Evolutionary conservation across 2,888 invertebrate genomes (phyloP).

Genomic region (Catocala sponsa): DNA sequence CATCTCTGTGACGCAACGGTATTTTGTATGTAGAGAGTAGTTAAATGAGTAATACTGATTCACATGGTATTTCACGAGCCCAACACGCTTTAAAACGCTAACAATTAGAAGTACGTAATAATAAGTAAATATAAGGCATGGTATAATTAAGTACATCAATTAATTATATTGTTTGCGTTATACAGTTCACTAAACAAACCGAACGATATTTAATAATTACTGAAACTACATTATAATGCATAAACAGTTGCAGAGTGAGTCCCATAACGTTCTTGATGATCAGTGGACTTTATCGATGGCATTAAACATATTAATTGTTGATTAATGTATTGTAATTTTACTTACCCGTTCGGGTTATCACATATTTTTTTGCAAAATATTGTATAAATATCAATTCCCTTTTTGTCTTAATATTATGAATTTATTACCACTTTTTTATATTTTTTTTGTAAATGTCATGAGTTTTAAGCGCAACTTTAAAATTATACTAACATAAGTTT

Average conservation of each 20-base stretch:
- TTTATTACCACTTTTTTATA: too few relatives aligned
- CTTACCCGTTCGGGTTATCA: too few relatives aligned
- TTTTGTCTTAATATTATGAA: too few relatives aligned
- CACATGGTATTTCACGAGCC: constrained; percentile 59
- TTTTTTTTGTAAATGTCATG: too few relatives aligned
- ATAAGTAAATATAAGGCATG: constrained; percentile 44
- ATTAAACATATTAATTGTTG: too few relatives aligned
- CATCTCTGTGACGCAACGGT: constrained; percentile 74
- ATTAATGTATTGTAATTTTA: too few relatives aligned
- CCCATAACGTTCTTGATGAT: background rate
- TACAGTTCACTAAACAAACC: too few relatives aligned
- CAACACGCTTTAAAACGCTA: constrained; percentile 65
- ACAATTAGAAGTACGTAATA: constrained; percentile 38
- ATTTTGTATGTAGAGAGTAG: constrained; percentile 62
- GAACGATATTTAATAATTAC: background rate
- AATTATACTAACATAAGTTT: constrained; percentile 31
- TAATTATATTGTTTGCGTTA: background rate
- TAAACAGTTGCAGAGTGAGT: background rate
- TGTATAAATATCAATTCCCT: too few relatives aligned
- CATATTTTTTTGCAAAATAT: too few relatives aligned
- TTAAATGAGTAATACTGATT: constrained; percentile 45
- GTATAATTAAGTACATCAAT: constrained; percentile 12
- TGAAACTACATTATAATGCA: background rate
- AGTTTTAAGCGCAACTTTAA: too few relatives aligned
- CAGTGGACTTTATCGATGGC: background rate